Percentiles rank a stretch among this genome's conserved stretches.
Evolutionary conservation across 2,797 vertebrate genomes (phyloP).

Genomic region (Cossypha heuglini): DNA sequence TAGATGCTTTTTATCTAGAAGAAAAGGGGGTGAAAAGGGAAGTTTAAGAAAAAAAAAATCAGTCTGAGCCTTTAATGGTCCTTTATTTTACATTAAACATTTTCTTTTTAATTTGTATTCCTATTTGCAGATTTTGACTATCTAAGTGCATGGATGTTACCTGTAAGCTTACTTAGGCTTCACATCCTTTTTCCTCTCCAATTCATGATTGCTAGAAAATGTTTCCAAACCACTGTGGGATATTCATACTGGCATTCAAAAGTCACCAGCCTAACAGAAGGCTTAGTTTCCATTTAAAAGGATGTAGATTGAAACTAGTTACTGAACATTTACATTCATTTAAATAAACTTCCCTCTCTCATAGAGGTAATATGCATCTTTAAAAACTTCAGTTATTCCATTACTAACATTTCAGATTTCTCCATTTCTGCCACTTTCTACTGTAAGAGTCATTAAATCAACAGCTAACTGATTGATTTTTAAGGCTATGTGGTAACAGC

Average conservation of each 20-base stretch:
- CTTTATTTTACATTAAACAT: background rate
- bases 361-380: background rate
- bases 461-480: background rate
- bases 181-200: background rate
- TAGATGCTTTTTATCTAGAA: background rate
- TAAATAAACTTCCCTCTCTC: background rate
- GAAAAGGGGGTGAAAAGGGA: background rate
- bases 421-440: background rate
- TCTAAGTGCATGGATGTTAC: background rate
- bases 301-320: background rate
- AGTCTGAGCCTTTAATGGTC: background rate
- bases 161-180: background rate
- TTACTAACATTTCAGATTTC: background rate
- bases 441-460: background rate
- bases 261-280: background rate
- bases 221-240: background rate
- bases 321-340: background rate
- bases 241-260: background rate
- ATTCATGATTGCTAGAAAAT: background rate
- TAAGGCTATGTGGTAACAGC: slow-evolving; percentile 43
- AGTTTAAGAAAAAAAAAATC: background rate
- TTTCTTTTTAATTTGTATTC: background rate
- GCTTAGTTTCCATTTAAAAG: background rate
- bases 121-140: background rate
- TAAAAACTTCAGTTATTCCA: background rate